Evolutionary conservation across 1,140 invertebrate species (phyloP).

Genomic region (Aphelenchoides fujianensis): DNA sequence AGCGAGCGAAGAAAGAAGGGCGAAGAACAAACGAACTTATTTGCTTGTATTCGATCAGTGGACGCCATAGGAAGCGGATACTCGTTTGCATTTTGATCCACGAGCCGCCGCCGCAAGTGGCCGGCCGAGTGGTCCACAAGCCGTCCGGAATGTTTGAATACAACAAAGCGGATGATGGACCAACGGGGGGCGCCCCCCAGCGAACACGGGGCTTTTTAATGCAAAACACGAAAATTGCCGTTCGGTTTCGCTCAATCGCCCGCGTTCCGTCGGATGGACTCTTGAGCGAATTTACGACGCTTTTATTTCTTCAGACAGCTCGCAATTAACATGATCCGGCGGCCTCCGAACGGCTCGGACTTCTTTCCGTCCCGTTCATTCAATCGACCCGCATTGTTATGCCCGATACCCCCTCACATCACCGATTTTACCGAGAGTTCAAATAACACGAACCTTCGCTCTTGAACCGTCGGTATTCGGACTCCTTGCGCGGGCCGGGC

Average conservation of each 20-base stretch:
- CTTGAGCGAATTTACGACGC: background rate
- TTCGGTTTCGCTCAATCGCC: background rate
- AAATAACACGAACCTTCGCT: conserved; percentile 50
- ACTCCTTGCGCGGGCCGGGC: conserved; percentile 43
- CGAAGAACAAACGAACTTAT: too few species aligned
- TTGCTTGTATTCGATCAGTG: too few species aligned
- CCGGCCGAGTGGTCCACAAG: background rate
- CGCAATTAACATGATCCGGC: background rate
- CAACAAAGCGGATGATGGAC: background rate
- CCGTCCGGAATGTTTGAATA: background rate
- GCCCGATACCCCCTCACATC: too few species aligned
- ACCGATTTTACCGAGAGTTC: too few species aligned
- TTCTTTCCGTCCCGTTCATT: too few species aligned
- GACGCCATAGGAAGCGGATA: too few species aligned
- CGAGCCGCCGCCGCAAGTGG: too few species aligned
- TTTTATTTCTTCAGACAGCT: background rate
- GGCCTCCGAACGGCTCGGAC: background rate
- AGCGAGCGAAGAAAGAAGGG: too few species aligned
- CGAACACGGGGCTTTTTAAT: background rate
- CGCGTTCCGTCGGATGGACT: background rate
- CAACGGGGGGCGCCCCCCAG: too few species aligned
- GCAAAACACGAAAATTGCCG: background rate
- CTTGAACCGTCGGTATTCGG: conserved; percentile 59
- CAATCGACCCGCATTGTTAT: too few species aligned
- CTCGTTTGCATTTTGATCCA: too few species aligned